phyloP scores from a whole-genome alignment of 2,888 invertebrate genomes.

The Platynereis dumerilii region DNA sequence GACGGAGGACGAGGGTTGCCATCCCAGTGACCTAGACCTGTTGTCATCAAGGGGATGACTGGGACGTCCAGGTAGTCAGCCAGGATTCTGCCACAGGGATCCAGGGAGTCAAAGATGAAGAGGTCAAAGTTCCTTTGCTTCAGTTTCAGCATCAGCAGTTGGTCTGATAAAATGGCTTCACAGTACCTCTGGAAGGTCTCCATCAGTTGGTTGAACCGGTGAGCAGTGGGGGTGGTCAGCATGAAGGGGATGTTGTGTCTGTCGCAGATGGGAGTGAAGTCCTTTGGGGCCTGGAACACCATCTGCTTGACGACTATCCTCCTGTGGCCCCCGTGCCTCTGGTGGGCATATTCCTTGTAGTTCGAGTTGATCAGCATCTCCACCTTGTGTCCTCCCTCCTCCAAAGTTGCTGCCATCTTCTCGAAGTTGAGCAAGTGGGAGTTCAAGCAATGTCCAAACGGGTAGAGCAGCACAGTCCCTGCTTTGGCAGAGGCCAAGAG shows the following conservation, averaged over 20 bases:
- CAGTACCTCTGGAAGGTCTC: conserved; percentile 33
- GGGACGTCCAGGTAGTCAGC: conserved; percentile 37
- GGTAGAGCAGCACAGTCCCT: conserved; percentile 34
- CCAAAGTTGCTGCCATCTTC: conserved; percentile 29
- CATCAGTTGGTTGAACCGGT: conserved; percentile 32
- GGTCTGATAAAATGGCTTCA: conserved; percentile 28
- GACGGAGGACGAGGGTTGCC: conserved; percentile 37
- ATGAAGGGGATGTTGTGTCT: conserved; percentile 35
- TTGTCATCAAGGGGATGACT: conserved; percentile 35
- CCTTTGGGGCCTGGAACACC: conserved; percentile 26
- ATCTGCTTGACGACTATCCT: not conserved
- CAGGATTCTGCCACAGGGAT: conserved; percentile 36
- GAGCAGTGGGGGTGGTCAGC: conserved; percentile 28
- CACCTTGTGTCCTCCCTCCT: conserved; percentile 28
- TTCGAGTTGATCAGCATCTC: conserved; percentile 29
- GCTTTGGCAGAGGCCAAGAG: not conserved
- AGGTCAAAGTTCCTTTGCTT: conserved; percentile 30
- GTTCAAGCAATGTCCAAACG: conserved; percentile 38
- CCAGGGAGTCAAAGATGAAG: conserved; percentile 36
- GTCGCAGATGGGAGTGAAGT: conserved; percentile 34
- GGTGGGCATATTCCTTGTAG: conserved; percentile 17
- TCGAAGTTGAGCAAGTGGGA: conserved; percentile 38
- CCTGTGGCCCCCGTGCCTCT: too few species aligned
- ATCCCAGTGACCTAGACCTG: conserved; percentile 36
- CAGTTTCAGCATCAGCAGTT: conserved; percentile 19